These are phyloP conservation scores for Eilema depressum DNA, from an alignment of 2,888 invertebrate genomes.

Conservation along the genomic window DNA sequence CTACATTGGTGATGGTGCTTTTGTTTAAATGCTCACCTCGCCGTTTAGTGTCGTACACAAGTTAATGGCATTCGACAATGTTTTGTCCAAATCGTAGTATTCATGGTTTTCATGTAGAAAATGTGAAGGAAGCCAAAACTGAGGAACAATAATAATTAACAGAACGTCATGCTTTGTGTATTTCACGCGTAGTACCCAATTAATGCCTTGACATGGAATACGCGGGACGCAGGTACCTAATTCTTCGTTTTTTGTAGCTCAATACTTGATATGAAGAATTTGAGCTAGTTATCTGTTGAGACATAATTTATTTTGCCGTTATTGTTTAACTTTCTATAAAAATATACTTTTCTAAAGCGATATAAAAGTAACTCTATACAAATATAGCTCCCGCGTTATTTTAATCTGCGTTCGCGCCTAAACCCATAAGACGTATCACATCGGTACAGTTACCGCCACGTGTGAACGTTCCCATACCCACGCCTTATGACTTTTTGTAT, in stretches of 20 bases:
- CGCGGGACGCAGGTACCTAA: too few relatives aligned
- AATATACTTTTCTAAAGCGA: background rate
- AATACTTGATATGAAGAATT: too few relatives aligned
- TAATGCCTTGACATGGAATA: too few relatives aligned
- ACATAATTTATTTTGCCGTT: too few relatives aligned
- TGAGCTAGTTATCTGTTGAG: too few relatives aligned
- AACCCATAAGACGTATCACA: constrained; percentile 57
- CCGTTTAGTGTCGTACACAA: background rate
- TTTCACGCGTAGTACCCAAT: too few relatives aligned
- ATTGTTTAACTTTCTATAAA: background rate
- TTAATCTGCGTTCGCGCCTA: constrained; percentile 36
- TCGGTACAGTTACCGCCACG: constrained; percentile 77
- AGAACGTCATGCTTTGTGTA: too few relatives aligned
- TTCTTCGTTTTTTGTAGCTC: too few relatives aligned
- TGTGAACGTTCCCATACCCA: constrained; percentile 87
- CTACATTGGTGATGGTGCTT: background rate
- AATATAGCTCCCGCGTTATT: constrained; percentile 46
- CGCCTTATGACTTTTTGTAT: constrained; percentile 73
- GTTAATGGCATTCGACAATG: background rate
- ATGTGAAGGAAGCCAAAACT: background rate
- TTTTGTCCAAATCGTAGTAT: too few relatives aligned
- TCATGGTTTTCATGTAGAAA: background rate
- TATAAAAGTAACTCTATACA: background rate
- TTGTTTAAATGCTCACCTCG: background rate
- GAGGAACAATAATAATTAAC: background rate